Evolutionary conservation across 1,140 invertebrate genomes (phyloP), one percentile per base, ranked within the genome.

Genomic region (Pentalonia nigronervosa): DNA sequence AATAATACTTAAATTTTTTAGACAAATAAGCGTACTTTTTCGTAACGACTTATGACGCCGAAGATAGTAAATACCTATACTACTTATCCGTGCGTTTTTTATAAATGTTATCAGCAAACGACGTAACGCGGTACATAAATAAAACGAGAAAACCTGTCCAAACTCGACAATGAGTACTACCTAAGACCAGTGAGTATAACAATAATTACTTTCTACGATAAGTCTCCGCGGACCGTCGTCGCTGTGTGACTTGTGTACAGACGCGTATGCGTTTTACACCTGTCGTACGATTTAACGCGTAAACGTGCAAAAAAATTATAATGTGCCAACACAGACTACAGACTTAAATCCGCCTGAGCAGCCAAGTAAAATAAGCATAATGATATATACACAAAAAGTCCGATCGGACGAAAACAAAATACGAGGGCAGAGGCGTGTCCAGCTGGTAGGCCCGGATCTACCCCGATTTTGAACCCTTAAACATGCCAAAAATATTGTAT

Each of bases 171-270:
- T 56, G 17, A 6, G 21, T n/a, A n/a, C 21, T 36, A 36, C 41
- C 1, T 83, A 36, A 36, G 48, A 21, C 34, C 9, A 6, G n/a
- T 50, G 45, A 36, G 83, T 84, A 41, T 17, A 67, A n/a, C 17
- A 67, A 67, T 41, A 41, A n/a, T 34, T 36, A 89, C 87, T 89
- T 89, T 89, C 87, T 89, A 89, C 50, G 48, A n/a, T 14, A n/a
- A 48, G 25, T 87, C n/a, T 87, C 6, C 45, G 25, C 41, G 41
- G 41, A 41, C 41, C 41, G 41, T 41, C 41, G 41, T 41, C 41
- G 41, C 41, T 4, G 41, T 41, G 41, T 4, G 41, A 41, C 41
- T 41, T 41, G 41, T 23, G 7, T 9, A 48, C 60, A 30, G 60
- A 0, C 60, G 25, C 30, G 9, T 67, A n/a, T 30, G 60, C 30